Evolutionary conservation across 2,113 vertebrate species (phyloP).

Genomic region (Lucifuga dentata): DNA sequence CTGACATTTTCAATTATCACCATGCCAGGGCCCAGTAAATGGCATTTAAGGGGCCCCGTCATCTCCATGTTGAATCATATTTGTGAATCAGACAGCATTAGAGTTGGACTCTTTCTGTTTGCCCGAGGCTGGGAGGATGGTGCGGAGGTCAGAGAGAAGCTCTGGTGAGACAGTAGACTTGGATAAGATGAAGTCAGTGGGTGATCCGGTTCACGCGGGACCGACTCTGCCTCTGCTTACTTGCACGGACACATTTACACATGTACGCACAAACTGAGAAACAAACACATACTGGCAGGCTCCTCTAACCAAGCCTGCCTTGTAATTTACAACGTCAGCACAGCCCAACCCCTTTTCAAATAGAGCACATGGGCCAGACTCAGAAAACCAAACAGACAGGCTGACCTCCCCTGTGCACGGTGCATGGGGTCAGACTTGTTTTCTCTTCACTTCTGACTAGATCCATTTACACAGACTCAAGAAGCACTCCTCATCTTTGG

Average conservation of each 20-base stretch:
- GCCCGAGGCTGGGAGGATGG: conserved; percentile 20
- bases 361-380: conserved; percentile 63
- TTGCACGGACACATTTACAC: conserved; percentile 22
- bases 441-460: conserved; percentile 72
- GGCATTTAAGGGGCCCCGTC: conserved; percentile 77
- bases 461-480: conserved; percentile 80
- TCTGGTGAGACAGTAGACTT: conserved; percentile 20
- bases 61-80: conserved; percentile 79
- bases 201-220: conserved; percentile 38
- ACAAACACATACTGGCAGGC: conserved; percentile 25
- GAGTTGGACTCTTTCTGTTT: conserved; percentile 60
- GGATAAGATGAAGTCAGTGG: conserved; percentile 37
- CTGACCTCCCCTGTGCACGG: conserved; percentile 70
- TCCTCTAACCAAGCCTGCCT: conserved; percentile 45
- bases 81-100: conserved; percentile 66
- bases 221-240: neutral
- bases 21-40: conserved; percentile 77
- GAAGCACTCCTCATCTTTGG: conserved; percentile 70
- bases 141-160: conserved; percentile 36
- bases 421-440: conserved; percentile 78
- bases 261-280: conserved; percentile 4
- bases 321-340: conserved; percentile 73
- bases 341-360: conserved; percentile 64
- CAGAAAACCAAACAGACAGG: conserved; percentile 74
- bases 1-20: conserved; percentile 83